phyloP scores from a whole-genome alignment of 2,113 vertebrate species.

The Osmerus mordax region DNA sequence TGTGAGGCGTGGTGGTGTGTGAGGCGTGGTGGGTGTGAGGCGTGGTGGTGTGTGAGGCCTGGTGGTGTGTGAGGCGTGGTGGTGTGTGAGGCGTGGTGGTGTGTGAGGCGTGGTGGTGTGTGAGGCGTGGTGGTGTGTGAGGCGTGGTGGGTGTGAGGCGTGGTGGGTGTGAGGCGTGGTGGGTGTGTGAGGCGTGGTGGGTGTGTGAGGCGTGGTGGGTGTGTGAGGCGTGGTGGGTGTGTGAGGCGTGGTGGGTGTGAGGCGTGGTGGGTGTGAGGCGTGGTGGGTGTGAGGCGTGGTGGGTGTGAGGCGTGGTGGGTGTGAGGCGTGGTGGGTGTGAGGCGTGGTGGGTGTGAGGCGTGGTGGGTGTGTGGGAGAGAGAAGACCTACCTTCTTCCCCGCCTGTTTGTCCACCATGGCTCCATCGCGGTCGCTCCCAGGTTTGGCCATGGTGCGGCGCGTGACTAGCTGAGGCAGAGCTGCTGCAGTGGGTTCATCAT shows the following conservation, averaged over 20 bases:
- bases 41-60: not conserved
- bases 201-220: no score
- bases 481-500: conserved; percentile 83
- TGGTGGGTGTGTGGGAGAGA: not conserved
- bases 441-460: conserved; percentile 96
- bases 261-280: no score
- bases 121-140: not conserved
- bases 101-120: not conserved
- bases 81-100: not conserved
- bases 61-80: not conserved
- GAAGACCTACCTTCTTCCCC: conserved; percentile 87
- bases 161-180: not conserved
- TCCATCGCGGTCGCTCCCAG: conserved; percentile 91
- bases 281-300: not conserved
- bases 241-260: no score
- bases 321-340: not conserved
- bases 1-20: not conserved
- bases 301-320: not conserved
- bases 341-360: not conserved
- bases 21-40: not conserved
- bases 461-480: conserved; percentile 84
- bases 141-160: not conserved
- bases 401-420: conserved; percentile 97
- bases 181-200: not conserved
- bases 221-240: not conserved